A percentile compares a stretch with the other conserved stretches of the same genome.
Conservation (phyloP, 2,888 invertebrate genomes). For the Scrobipalpa atriplicella region DNA sequence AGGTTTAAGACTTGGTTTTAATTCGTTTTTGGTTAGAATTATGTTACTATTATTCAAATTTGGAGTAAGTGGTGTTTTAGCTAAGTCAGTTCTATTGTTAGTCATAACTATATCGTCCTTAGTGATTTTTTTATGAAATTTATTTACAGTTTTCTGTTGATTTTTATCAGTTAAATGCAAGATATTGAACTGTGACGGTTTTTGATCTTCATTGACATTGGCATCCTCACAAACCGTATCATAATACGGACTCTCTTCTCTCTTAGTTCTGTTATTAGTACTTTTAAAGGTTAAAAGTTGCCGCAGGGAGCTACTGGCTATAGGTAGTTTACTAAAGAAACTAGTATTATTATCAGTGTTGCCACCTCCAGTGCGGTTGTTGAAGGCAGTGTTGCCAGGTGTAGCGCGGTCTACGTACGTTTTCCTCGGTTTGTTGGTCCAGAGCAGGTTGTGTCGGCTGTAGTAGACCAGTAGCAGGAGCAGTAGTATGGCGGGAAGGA, state of each 20-base stretch:
- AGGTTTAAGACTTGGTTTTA: conserved; percentile 8
- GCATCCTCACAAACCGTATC: conserved; percentile 18
- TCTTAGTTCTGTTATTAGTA: background rate
- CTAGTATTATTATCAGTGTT: background rate
- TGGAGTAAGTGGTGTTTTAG: conserved; percentile 35
- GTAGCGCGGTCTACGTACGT: conserved; percentile 68
- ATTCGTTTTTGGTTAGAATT: conserved; percentile 19
- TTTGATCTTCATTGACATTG: conserved; percentile 33
- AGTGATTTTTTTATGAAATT: conserved; percentile 57
- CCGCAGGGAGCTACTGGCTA: background rate
- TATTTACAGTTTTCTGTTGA: conserved; percentile 47
- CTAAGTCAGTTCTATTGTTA: conserved; percentile 38
- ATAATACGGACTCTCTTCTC: conserved; percentile 26
- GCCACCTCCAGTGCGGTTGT: background rate
- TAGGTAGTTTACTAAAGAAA: conserved; percentile 20
- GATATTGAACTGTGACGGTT: conserved; percentile 33
- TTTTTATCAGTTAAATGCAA: conserved; percentile 37
- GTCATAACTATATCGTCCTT: conserved; percentile 68
- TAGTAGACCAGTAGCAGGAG: conserved; percentile 89
- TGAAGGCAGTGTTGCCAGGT: background rate
- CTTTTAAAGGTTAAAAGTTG: conserved; percentile 17
- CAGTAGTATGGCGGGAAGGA: conserved; percentile 88
- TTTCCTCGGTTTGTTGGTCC: conserved; percentile 76
- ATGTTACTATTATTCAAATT: conserved; percentile 26
- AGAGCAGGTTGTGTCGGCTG: conserved; percentile 86